Conservation (phyloP, 2,888 invertebrate species). For the Spilarctia lutea region DNA sequence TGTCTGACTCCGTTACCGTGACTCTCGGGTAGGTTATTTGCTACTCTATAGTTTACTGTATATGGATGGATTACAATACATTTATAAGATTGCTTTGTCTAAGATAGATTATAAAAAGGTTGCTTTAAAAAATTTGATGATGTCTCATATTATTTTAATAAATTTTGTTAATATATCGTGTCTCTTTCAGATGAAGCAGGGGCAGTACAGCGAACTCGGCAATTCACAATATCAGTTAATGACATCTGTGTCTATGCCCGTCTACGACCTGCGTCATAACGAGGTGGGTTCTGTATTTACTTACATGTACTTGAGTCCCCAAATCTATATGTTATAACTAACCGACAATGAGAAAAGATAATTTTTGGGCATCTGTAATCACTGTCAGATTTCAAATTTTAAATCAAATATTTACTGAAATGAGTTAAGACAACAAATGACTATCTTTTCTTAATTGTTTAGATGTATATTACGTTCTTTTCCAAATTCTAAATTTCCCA, state of each 20-base stretch:
- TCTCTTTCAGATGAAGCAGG: slow-evolving; percentile 84
- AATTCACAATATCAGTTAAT: slow-evolving; percentile 92
- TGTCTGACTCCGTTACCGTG: background rate
- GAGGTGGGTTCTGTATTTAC: slow-evolving; percentile 88
- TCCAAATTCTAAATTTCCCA: slow-evolving; percentile 69
- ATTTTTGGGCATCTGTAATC: slow-evolving; percentile 26
- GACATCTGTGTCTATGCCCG: slow-evolving; percentile 97
- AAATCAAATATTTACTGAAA: background rate
- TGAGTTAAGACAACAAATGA: slow-evolving; percentile 47
- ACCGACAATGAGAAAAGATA: slow-evolving; percentile 43
- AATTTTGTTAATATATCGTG: background rate
- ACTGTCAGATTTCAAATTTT: background rate
- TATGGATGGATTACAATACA: background rate
- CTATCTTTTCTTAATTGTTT: slow-evolving; percentile 53
- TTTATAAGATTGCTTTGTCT: no score
- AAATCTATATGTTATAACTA: slow-evolving; percentile 36
- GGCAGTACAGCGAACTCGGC: slow-evolving; percentile 87
- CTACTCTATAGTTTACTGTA: no score
- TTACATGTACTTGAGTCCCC: slow-evolving; percentile 46
- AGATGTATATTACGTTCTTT: slow-evolving; percentile 55
- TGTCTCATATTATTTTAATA: background rate
- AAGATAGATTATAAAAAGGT: no score
- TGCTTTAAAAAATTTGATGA: background rate
- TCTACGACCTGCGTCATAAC: slow-evolving; percentile 94
- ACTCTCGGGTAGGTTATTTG: background rate